Evolutionary conservation across 2,113 vertebrate species (phyloP), one percentile per base, ranked within the genome.

Genomic region (Actenoides lindsayi): DNA sequence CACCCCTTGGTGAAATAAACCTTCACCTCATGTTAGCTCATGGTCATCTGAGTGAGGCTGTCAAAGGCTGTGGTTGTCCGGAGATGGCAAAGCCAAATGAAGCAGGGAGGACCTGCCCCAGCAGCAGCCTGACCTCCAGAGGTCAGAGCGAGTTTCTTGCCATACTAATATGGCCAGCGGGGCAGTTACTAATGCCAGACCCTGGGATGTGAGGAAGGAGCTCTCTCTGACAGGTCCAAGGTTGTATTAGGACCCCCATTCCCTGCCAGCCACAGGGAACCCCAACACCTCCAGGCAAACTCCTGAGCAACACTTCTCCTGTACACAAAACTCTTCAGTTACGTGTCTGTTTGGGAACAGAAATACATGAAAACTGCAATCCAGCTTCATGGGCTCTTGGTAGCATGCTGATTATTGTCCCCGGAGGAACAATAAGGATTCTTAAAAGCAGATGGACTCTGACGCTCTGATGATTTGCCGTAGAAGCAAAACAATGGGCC

Each of bases 401-500:
- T 95, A 76, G 83, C 65, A 79, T 46, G 48, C 83, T 94, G 83
- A 95, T 97, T 96, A 96, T 79, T 93, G 83, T 89, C 92, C 95
- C 90, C 57, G 0, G 54, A 84, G 96, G 89, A 93, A 92, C 92
- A 96, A 85, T 93, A 96, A 93, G 74, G 65, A 89, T 89, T 92
- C 95, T 89, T 87, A 79, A 93, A 95, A 97, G 96, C 95, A 94
- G 94, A 96, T 94, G 92, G 80, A 46, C 50, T 93, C 84, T 94
- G 56, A 95, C 1, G 1, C 69, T 87, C 83, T 53, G 65, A 74
- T 92, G 88, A 89, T 87, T 93, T 92, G 77, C 69, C 91, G 44
- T 73, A 87, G 86, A 71, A 89, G 86, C 3, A 87, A 87, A 93
- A 96, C 86, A 93, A 96, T 93, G 31, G 90, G 69, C 57, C 54